phyloP scores from a whole-genome alignment of 2,113 vertebrate species.

The Daubentonia madagascariensis region DNA sequence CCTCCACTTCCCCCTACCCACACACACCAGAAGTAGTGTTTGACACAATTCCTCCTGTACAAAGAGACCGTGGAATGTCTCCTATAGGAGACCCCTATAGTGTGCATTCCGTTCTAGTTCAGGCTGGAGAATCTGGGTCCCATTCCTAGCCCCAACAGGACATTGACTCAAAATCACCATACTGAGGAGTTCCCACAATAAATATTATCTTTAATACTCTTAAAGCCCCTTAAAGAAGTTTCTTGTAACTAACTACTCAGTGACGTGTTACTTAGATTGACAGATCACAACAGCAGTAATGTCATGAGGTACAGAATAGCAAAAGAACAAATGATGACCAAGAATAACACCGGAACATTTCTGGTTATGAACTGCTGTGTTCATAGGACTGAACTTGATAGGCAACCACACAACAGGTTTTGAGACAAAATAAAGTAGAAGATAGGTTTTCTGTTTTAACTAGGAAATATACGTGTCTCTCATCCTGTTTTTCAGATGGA shows the following conservation, averaged over 20 bases:
- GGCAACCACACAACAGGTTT: neutral
- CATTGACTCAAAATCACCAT: neutral
- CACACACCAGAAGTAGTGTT: neutral
- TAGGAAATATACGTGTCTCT: neutral
- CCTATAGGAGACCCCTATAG: neutral
- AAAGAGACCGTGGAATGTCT: neutral
- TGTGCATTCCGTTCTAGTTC: neutral
- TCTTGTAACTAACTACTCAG: neutral
- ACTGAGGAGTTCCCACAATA: neutral
- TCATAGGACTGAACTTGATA: neutral
- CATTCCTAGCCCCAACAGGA: neutral
- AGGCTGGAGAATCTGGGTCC: neutral
- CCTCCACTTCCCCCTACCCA: too few species aligned
- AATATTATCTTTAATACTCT: neutral
- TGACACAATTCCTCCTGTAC: neutral
- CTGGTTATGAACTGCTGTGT: neutral
- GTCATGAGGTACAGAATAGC: neutral
- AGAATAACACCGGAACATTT: neutral
- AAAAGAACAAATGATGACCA: neutral
- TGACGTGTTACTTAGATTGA: neutral
- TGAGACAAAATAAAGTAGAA: neutral
- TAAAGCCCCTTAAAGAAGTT: neutral
- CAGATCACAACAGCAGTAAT: neutral
- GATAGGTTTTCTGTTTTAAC: neutral
- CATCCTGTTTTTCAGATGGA: neutral